Percentiles rank a stretch among this genome's conserved stretches.
Conservation (phyloP, 2,888 invertebrate genomes). For the Villa cingulata region DNA sequence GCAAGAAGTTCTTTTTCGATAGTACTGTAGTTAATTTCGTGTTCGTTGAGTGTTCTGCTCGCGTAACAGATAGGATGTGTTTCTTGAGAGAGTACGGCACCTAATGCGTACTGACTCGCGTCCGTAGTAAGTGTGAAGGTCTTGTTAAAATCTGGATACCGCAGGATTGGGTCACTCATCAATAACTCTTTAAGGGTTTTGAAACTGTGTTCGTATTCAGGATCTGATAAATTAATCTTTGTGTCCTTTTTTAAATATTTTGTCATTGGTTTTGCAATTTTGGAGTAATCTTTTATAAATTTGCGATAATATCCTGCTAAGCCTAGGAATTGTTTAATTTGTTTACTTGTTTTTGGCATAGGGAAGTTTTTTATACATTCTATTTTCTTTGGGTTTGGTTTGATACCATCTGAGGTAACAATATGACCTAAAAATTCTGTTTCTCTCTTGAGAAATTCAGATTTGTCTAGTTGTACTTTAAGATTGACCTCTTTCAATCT, state of each 20-base stretch:
- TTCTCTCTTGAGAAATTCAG: too few relatives aligned
- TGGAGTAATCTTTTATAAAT: constrained; percentile 2
- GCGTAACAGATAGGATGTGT: constrained; percentile 19
- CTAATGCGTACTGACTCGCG: too few relatives aligned
- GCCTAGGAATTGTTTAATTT: constrained; percentile 6
- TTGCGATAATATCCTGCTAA: constrained; percentile 9
- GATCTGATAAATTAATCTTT: background rate
- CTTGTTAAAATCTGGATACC: too few relatives aligned
- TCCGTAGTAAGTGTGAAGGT: too few relatives aligned
- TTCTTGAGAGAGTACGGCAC: constrained; percentile 20
- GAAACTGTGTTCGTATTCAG: constrained; percentile 3
- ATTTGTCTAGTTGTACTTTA: too few relatives aligned
- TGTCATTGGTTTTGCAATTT: constrained; percentile 2
- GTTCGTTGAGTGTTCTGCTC: too few relatives aligned
- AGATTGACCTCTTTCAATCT: background rate
- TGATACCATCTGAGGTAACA: background rate
- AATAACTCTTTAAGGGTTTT: constrained; percentile 8
- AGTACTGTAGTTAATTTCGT: constrained; percentile 17
- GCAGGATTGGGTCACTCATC: too few relatives aligned
- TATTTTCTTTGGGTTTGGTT: constrained; percentile 6
- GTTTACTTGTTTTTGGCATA: background rate
- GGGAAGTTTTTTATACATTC: background rate
- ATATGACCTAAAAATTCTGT: constrained; percentile 7
- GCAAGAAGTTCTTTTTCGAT: constrained; percentile 11
- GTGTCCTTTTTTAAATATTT: background rate